Conservation (phyloP, 2,113 vertebrate species). For the Lipophrys pholis region DNA sequence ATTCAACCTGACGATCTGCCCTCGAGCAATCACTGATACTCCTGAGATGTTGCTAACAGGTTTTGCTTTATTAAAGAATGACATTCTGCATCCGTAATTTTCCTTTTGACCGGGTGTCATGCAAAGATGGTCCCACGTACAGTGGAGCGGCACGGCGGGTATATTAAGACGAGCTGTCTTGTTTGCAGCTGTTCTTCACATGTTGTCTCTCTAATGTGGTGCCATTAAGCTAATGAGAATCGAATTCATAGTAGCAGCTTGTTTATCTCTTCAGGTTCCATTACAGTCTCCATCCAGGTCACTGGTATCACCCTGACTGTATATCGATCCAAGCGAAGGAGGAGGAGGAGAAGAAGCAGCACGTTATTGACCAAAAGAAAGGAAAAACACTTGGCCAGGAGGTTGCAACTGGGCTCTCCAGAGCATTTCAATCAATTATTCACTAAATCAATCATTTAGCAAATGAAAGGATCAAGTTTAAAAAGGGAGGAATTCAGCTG, state of each 20-base stretch:
- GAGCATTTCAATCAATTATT: conserved; percentile 31
- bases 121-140: too few relatives aligned
- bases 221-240: conserved; percentile 58
- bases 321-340: conserved; percentile 47
- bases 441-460: conserved; percentile 39
- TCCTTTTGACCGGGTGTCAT: too few relatives aligned
- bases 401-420: background rate
- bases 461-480: conserved; percentile 31
- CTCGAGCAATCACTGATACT: too few relatives aligned
- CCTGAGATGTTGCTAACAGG: too few relatives aligned
- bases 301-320: conserved; percentile 34
- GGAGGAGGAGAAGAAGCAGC: conserved; percentile 33
- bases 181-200: conserved; percentile 13
- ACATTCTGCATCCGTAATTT: too few relatives aligned
- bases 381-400: background rate
- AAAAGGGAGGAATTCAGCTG: conserved; percentile 10
- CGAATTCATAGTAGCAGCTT: conserved; percentile 41
- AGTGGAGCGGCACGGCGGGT: background rate
- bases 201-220: conserved; percentile 10
- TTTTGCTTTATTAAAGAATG: too few relatives aligned
- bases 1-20: too few relatives aligned
- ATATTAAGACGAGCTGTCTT: conserved; percentile 1
- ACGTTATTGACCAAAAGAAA: conserved; percentile 46
- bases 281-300: conserved; percentile 23
- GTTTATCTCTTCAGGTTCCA: conserved; percentile 42